Base-by-base conservation (phyloP, 2,888 invertebrate species). In the Lasioglossum leucozonium region DNA sequence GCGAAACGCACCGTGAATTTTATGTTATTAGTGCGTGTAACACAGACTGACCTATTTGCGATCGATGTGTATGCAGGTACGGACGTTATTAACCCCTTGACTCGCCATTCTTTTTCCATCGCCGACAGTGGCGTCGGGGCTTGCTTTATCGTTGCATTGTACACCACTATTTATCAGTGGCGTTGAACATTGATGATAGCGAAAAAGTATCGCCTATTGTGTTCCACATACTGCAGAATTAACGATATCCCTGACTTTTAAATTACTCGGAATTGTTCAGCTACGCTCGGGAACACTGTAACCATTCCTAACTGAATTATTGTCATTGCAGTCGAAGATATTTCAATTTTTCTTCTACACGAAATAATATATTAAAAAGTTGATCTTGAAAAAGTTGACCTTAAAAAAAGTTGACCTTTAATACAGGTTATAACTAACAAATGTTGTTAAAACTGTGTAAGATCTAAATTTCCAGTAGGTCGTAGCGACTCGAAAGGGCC, bases 1-100 rank as follows among this genome's bases (percentile, higher is more conserved):
- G 79, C 40, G 55, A 78, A 82, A 74, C 37, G 55, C 47, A 67
- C 51, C 18, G 58, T 58, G 76, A 76, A 72, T 58, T 62, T 58
- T 77, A 69, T 69, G 69, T 69, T 69, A 69, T 69, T 69, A 69
- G 69, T 37, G 40, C 37, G 37, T 5, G 69, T n/a, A 69, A 37
- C 40, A 40, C 69, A 11, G 40, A 22, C n/a, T 40, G 69, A 69
- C 69, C 69, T 40, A 69, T 69, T 40, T 69, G 34, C 69, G 69
- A n/a, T 69, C n/a, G 69, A 69, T 22, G 37, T 40, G 37, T 40
- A 40, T 40, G 40, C 69, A 69, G 40, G 37, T 40, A 40, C 11
- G 67, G 22, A 67, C 67, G 37, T 67, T 67, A 67, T 67, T 67
- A 67, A 67, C 67, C 67, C 67, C 34, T 67, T 34, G 37, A 67